These are phyloP conservation scores for Machimus rusticus DNA, from an alignment of 2,888 invertebrate species.

Conservation along the genomic window DNA sequence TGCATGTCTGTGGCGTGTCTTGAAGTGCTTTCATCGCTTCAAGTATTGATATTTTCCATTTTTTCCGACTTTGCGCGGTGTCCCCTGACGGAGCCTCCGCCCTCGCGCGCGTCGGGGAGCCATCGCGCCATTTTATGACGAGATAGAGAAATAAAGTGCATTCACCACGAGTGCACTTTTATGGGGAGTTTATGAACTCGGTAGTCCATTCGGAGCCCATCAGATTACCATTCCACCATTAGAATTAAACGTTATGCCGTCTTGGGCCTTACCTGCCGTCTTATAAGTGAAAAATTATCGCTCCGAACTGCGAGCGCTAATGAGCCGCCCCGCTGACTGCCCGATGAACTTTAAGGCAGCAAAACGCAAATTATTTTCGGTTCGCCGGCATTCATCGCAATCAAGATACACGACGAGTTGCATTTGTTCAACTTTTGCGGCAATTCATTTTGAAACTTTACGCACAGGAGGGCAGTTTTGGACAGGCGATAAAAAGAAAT, in stretches of 20 bases:
- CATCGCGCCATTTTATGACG: background rate
- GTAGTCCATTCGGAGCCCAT: background rate
- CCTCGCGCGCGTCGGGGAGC: background rate
- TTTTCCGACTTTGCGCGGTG: background rate
- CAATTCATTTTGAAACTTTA: background rate
- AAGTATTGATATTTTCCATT: slow-evolving; percentile 4
- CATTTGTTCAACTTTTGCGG: background rate
- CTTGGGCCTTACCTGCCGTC: background rate
- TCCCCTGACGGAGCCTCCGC: background rate
- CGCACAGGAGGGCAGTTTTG: background rate
- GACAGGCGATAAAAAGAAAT: background rate
- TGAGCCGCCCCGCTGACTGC: background rate
- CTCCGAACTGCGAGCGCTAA: background rate
- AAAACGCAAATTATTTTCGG: background rate
- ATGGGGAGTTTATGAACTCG: background rate
- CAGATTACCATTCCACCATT: background rate
- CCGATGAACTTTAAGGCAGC: background rate
- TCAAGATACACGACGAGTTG: background rate
- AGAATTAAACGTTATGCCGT: background rate
- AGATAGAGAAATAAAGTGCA: background rate
- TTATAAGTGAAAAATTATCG: background rate
- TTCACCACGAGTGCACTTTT: background rate
- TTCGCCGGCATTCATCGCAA: background rate
- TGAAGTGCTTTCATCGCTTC: background rate
- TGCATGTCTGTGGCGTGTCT: background rate